These are phyloP conservation scores for Dryoscopus gambensis DNA, from an alignment of 2,113 vertebrate genomes.

Conservation along the genomic window DNA sequence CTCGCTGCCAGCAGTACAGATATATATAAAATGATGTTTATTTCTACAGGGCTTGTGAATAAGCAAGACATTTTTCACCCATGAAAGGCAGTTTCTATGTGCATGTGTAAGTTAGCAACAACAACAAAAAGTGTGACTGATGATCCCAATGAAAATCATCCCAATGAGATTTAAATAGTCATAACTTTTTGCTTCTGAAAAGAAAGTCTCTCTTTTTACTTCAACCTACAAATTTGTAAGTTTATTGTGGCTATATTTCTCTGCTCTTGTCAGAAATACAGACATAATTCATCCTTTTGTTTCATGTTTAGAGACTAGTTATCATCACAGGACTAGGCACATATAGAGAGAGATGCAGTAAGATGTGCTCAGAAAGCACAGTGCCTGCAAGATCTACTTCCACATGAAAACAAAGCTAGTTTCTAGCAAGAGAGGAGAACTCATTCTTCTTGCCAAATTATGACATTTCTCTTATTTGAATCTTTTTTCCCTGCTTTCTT, in stretches of 20 bases:
- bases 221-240: neutral
- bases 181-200: neutral
- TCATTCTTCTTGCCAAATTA: neutral
- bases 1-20: conserved; percentile 5
- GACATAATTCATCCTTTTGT: neutral
- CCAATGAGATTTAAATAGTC: neutral
- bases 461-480: neutral
- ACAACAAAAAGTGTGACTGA: conserved; percentile 22
- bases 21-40: conserved; percentile 47
- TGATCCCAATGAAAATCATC: neutral
- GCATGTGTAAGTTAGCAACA: conserved; percentile 14
- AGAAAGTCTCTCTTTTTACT: neutral
- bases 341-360: neutral
- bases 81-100: conserved; percentile 47
- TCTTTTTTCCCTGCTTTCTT: neutral
- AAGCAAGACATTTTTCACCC: conserved; percentile 58
- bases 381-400: neutral
- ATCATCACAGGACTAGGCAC: neutral
- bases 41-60: conserved; percentile 44
- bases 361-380: neutral
- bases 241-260: conserved; percentile 13
- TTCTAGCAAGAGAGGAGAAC: neutral
- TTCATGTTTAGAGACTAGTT: neutral
- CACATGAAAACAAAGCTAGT: neutral
- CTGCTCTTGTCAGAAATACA: neutral